A percentile compares a stretch with the other conserved stretches of the same genome.
These are phyloP conservation scores for Galerucella nymphaeae DNA, from an alignment of 2,888 invertebrate genomes.

Conservation along the genomic window DNA sequence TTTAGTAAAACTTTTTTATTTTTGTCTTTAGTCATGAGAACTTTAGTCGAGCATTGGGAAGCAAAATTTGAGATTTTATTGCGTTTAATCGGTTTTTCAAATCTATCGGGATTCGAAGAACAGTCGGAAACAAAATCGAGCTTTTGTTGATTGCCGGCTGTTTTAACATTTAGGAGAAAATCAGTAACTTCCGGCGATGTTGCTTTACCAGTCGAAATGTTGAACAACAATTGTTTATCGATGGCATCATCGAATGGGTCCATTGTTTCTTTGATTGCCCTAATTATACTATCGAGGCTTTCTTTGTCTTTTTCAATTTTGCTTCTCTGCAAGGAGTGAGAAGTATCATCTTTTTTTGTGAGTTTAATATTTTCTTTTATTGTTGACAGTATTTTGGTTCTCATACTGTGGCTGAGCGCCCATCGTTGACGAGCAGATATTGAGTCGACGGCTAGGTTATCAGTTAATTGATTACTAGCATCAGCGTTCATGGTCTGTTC, in stretches of 20 bases:
- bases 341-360: constrained; percentile 52
- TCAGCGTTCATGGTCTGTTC: too few relatives aligned
- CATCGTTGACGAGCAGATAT: constrained; percentile 30
- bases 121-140: constrained; percentile 34
- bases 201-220: constrained; percentile 56
- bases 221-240: constrained; percentile 49
- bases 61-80: constrained; percentile 52
- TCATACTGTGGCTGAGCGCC: neutral
- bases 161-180: constrained; percentile 43
- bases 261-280: constrained; percentile 42
- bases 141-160: too few relatives aligned
- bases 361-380: constrained; percentile 43
- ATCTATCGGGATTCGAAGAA: constrained; percentile 28
- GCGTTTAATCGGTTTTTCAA: constrained; percentile 40
- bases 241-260: constrained; percentile 1
- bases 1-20: too few relatives aligned
- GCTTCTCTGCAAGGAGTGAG: constrained; percentile 40
- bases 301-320: constrained; percentile 44
- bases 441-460: constrained; percentile 40
- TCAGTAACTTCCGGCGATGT: constrained; percentile 52
- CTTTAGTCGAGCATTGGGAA: constrained; percentile 42
- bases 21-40: neutral
- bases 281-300: constrained; percentile 45
- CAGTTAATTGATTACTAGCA: too few relatives aligned
- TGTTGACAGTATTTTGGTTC: neutral